phyloP scores from a whole-genome alignment of 2,797 vertebrate species.

The Notoglanidium macrostoma region DNA sequence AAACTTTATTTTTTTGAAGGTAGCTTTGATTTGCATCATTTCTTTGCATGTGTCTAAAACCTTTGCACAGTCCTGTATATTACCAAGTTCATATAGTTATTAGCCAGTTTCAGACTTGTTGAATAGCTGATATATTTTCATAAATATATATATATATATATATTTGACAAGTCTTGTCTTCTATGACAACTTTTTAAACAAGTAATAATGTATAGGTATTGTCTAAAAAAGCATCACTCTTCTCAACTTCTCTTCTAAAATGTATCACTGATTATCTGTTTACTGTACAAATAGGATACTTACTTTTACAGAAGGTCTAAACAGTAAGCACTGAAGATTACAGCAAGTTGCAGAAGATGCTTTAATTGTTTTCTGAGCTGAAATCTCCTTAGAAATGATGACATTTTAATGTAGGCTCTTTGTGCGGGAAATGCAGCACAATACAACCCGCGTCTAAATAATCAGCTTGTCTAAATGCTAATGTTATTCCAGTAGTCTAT shows the following conservation, averaged over 20 bases:
- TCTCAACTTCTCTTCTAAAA: too few species aligned
- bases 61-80: too few species aligned
- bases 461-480: not conserved
- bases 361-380: not conserved
- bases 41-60: too few species aligned
- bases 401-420: not conserved
- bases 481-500: not conserved
- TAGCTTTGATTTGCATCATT: too few species aligned
- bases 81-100: not conserved
- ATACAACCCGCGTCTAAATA: not conserved
- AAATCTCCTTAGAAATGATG: not conserved
- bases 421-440: too few species aligned
- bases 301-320: not conserved
- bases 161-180: not conserved
- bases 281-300: not conserved
- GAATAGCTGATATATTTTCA: not conserved
- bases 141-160: not conserved
- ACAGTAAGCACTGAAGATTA: too few species aligned
- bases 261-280: not conserved
- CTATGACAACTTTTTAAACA: not conserved
- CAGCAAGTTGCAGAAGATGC: not conserved
- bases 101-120: not conserved
- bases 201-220: not conserved
- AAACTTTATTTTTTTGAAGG: too few species aligned
- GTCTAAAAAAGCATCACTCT: not conserved